Percentiles rank a stretch among this genome's conserved stretches.
phyloP scores from a whole-genome alignment of 1,140 invertebrate species.

The Holotrichia oblita region DNA sequence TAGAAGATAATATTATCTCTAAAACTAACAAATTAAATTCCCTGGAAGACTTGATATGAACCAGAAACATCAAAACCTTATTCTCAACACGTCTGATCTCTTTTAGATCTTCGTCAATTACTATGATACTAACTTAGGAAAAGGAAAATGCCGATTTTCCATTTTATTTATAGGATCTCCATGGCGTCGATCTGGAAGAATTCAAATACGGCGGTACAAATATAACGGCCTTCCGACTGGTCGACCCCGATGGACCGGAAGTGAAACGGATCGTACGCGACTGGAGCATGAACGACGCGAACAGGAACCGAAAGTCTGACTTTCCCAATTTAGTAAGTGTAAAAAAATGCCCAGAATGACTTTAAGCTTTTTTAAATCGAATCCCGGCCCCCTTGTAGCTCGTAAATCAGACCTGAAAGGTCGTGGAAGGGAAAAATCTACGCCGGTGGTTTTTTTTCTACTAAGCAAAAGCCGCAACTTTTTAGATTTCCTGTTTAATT shows the following conservation, averaged over 20 bases:
- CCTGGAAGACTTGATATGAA: too few species aligned
- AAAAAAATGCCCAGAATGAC: background rate
- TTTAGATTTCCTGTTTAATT: background rate
- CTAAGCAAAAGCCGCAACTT: background rate
- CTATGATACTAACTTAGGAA: too few species aligned
- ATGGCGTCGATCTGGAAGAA: slow-evolving; percentile 90
- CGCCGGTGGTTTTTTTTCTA: background rate
- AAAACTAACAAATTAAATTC: too few species aligned
- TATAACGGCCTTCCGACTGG: slow-evolving; percentile 87
- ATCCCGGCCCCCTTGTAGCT: background rate
- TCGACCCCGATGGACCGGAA: slow-evolving; percentile 79
- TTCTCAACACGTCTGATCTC: too few species aligned
- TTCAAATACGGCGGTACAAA: slow-evolving; percentile 94
- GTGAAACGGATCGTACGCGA: slow-evolving; percentile 81
- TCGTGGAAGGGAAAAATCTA: background rate
- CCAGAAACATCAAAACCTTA: too few species aligned
- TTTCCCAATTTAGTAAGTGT: slow-evolving; percentile 42
- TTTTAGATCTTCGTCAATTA: too few species aligned
- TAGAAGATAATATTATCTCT: too few species aligned
- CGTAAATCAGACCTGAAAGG: background rate
- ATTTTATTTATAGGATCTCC: slow-evolving; percentile 75
- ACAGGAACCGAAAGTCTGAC: slow-evolving; percentile 51
- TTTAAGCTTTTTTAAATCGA: slow-evolving; percentile 16
- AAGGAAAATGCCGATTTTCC: too few species aligned
- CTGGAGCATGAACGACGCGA: slow-evolving; percentile 67